Base-by-base conservation (phyloP, 2,888 invertebrate genomes). In the Drosophila villosipedis region DNA sequence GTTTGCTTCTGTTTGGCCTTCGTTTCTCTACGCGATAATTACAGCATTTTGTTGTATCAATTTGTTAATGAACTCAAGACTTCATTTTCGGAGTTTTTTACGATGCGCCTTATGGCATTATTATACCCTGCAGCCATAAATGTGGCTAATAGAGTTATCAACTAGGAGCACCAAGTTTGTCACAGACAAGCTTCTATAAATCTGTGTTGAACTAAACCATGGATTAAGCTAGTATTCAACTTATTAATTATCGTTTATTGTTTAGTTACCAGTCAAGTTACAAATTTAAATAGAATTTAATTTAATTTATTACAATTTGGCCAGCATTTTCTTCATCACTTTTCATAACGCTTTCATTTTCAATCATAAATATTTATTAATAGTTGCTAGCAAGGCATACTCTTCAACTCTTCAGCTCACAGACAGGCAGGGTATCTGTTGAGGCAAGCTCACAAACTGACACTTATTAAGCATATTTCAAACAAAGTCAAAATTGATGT, bases 11-110 rank as follows among this genome's bases (percentile, higher is more conserved):
- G 79, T 70, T 81, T 73, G 74, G 68, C 68, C 80, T 70, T 80
- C 80, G 74, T 58, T 69, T 65, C 68, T 82, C 82, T 79, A 82
- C 80, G 82, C 76, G 84, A 91, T 91, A 89, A 89, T 89, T 89
- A 91, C 90, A 90, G 80, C 82, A 64, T 90, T 91, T 91, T 91
- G 91, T 91, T 89, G 81, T 85, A 89, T 89, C 91, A 89, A 90
- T 89, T 89, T 90, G 91, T 91, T 89, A 89, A 89, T 89, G 87
- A 89, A 84, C 81, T 73, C 71, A 76, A 80, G 80, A 68, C 63
- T 71, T 63, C 49, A 43, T 58, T 73, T 73, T 82, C 55, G 68
- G 60, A 65, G 73, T 64, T 66, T 64, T 69, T 33, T 61, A 41
- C 58, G 70, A 49, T 62, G 50, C 57, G 64, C 52, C 49, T 80